A percentile compares a stretch with the other conserved stretches of the same genome.
phyloP scores from a whole-genome alignment of 2,113 vertebrate species.

The Furnarius figulus region DNA sequence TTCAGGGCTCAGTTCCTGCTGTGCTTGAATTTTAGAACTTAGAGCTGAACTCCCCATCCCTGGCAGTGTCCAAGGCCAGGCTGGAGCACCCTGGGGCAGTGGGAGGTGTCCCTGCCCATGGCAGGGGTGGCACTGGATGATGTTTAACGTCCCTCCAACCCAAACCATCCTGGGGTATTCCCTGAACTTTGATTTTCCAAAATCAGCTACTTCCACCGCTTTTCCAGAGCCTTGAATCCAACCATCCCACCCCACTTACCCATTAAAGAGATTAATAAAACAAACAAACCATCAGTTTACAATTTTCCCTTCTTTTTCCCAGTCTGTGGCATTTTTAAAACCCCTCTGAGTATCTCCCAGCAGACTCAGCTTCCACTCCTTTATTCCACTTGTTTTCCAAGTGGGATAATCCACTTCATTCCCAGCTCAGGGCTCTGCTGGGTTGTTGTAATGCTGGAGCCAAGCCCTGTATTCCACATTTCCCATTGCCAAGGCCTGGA shows the following conservation, averaged over 20 bases:
- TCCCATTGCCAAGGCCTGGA: background rate
- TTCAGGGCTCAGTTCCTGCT: background rate
- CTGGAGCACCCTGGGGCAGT: rapidly evolving
- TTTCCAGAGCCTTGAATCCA: background rate
- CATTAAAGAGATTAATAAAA: background rate
- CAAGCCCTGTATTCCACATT: background rate
- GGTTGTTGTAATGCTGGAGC: background rate
- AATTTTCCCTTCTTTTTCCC: background rate
- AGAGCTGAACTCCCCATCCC: background rate
- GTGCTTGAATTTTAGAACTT: background rate
- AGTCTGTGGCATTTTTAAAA: background rate
- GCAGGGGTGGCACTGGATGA: background rate
- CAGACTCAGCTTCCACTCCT: background rate
- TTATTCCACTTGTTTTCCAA: background rate
- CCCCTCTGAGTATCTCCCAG: background rate
- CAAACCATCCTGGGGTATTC: background rate
- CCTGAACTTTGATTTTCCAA: background rate
- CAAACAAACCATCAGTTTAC: background rate
- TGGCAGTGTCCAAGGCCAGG: background rate
- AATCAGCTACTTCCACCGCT: background rate
- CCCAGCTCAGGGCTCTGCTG: background rate
- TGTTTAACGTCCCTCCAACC: too few relatives aligned
- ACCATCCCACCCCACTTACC: background rate
- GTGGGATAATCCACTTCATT: background rate
- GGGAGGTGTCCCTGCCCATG: too few relatives aligned